Percentiles rank a stretch among this genome's conserved stretches.
Evolutionary conservation across 2,888 invertebrate genomes (phyloP).

Genomic region (Harpalus rufipes): DNA sequence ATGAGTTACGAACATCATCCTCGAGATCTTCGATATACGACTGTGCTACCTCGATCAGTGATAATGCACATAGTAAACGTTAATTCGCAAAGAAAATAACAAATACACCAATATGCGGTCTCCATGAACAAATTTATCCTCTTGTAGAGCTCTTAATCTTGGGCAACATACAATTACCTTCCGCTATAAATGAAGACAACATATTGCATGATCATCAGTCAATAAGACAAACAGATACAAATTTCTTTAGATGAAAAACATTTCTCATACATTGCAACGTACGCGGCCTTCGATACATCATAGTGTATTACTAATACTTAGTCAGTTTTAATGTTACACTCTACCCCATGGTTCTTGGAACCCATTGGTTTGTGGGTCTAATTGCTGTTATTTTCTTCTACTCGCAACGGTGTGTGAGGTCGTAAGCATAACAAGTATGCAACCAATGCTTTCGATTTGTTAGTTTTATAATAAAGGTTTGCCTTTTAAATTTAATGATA

Average conservation of each 20-base stretch:
- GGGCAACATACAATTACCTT: not conserved
- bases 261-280: conserved; percentile 9
- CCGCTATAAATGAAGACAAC: not conserved
- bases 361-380: conserved; percentile 13
- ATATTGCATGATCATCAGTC: conserved; percentile 5
- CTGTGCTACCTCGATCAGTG: too few relatives aligned
- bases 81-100: too few relatives aligned
- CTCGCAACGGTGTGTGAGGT: conserved; percentile 20
- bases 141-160: not conserved
- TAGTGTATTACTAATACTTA: conserved; percentile 15
- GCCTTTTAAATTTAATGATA: too few relatives aligned
- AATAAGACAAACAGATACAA: conserved; percentile 6
- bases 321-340: conserved; percentile 21
- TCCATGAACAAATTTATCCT: not conserved
- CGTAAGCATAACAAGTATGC: not conserved
- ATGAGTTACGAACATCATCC: too few relatives aligned
- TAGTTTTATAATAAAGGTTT: too few relatives aligned
- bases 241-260: not conserved
- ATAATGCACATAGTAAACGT: too few relatives aligned
- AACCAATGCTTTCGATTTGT: too few relatives aligned
- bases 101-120: not conserved
- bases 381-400: conserved; percentile 37
- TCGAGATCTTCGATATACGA: too few relatives aligned
- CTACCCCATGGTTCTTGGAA: not conserved
- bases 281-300: conserved; percentile 13